phyloP scores from a whole-genome alignment of 2,888 invertebrate genomes.

The Lepeophtheirus nordmannii region DNA sequence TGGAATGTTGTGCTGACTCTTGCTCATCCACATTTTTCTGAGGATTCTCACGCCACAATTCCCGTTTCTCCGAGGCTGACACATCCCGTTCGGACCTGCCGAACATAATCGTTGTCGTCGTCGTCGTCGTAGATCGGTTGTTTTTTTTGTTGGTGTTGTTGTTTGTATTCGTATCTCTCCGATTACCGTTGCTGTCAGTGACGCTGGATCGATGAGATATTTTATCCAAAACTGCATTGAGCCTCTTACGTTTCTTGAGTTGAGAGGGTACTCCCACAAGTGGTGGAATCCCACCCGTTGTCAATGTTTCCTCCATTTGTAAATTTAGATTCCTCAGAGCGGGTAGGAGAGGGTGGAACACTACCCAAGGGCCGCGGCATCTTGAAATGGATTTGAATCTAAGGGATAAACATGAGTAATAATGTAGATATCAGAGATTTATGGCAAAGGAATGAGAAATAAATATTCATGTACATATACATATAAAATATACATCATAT shows the following conservation, averaged over 20 bases:
- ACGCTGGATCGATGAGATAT: not conserved
- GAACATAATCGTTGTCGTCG: not conserved
- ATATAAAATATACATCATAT: too few relatives aligned
- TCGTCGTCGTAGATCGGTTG: too few relatives aligned
- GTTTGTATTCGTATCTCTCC: not conserved
- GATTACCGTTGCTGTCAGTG: not conserved
- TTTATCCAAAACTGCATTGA: constrained; percentile 24
- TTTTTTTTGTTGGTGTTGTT: not conserved
- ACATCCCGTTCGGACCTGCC: constrained; percentile 12
- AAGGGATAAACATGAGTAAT: too few relatives aligned
- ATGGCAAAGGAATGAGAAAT: too few relatives aligned
- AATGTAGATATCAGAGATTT: too few relatives aligned
- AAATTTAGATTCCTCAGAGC: too few relatives aligned
- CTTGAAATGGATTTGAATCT: too few relatives aligned
- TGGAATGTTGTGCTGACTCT: not conserved
- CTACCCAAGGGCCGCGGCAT: too few relatives aligned
- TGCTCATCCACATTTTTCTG: constrained; percentile 11
- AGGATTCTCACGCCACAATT: constrained; percentile 20
- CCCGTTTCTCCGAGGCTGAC: constrained; percentile 4
- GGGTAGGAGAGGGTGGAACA: too few relatives aligned
- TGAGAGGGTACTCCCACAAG: constrained; percentile 1
- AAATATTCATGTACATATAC: too few relatives aligned
- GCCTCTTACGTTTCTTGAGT: constrained; percentile 19
- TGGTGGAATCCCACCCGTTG: not conserved
- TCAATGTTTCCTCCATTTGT: not conserved